Evolutionary conservation across 2,113 vertebrate species (phyloP).

Genomic region (Hyla sarda): DNA sequence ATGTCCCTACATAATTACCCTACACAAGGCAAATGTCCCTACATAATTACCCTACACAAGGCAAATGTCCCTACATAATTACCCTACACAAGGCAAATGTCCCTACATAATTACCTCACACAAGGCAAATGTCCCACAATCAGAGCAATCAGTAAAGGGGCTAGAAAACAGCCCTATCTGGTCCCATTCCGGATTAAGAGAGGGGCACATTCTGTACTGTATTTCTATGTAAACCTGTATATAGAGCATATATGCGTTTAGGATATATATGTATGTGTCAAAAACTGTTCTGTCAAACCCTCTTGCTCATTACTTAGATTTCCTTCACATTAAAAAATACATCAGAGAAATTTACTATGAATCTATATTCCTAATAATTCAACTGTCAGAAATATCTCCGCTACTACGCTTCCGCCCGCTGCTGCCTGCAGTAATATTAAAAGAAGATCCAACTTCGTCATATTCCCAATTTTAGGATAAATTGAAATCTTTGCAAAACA

Average conservation of each 20-base stretch:
- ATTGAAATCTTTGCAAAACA: conserved; percentile 19
- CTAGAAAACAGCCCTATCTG: no score
- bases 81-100: no score
- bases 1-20: no score
- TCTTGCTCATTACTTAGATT: conserved; percentile 11
- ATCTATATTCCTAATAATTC: conserved; percentile 21
- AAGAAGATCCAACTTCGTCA: neutral
- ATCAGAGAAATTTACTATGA: conserved; percentile 24
- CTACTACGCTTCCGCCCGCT: neutral
- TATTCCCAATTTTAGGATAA: conserved; percentile 28
- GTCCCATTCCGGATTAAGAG: neutral
- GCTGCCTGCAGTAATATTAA: conserved; percentile 24
- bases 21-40: no score
- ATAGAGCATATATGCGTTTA: neutral
- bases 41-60: neutral
- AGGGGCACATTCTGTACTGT: neutral
- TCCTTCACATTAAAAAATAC: conserved; percentile 23
- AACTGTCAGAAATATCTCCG: neutral
- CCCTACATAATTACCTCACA: no score
- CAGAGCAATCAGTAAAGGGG: neutral
- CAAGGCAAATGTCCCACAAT: neutral
- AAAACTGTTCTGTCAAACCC: neutral
- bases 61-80: no score
- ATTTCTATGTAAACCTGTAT: neutral
- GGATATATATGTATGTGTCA: conserved; percentile 2